A percentile compares a stretch with the other conserved stretches of the same genome.
These are phyloP conservation scores for Hippocampus mohnikei DNA, from an alignment of 2,113 vertebrate species.

Conservation along the genomic window DNA sequence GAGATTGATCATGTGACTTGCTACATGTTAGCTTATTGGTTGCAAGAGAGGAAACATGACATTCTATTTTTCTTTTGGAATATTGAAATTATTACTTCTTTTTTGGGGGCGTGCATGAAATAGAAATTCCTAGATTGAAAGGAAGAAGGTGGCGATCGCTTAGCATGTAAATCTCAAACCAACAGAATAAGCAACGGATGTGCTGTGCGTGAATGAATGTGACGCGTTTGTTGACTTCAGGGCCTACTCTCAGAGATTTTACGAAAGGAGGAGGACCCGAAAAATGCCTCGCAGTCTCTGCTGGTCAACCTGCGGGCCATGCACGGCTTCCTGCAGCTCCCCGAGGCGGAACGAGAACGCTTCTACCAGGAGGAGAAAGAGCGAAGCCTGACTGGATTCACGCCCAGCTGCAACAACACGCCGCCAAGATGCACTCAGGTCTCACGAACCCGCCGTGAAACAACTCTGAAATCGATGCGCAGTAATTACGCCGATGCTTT, in stretches of 20 bases:
- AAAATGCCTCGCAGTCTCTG: conserved; percentile 94
- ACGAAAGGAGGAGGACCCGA: conserved; percentile 96
- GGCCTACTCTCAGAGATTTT: conserved; percentile 98
- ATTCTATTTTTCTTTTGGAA: neutral
- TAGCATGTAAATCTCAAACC: neutral
- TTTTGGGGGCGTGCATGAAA: neutral
- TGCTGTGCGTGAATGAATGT: conserved; percentile 1
- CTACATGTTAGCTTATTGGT: neutral
- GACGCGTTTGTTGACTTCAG: conserved; percentile 56
- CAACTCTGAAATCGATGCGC: neutral
- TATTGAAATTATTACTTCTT: no score
- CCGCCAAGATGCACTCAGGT: conserved; percentile 90
- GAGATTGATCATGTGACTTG: neutral
- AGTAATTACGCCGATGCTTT: neutral
- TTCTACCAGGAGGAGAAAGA: conserved; percentile 98
- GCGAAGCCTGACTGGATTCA: conserved; percentile 89
- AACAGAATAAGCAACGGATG: no score
- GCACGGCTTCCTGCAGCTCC: conserved; percentile 96
- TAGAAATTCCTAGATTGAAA: neutral
- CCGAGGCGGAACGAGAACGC: conserved; percentile 90
- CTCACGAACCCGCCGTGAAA: neutral
- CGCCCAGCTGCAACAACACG: conserved; percentile 86
- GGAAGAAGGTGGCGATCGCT: neutral
- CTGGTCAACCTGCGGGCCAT: conserved; percentile 97
- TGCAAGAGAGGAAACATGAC: neutral